These are phyloP conservation scores for Oryzias woworae DNA, from an alignment of 2,113 vertebrate species.

Conservation along the genomic window DNA sequence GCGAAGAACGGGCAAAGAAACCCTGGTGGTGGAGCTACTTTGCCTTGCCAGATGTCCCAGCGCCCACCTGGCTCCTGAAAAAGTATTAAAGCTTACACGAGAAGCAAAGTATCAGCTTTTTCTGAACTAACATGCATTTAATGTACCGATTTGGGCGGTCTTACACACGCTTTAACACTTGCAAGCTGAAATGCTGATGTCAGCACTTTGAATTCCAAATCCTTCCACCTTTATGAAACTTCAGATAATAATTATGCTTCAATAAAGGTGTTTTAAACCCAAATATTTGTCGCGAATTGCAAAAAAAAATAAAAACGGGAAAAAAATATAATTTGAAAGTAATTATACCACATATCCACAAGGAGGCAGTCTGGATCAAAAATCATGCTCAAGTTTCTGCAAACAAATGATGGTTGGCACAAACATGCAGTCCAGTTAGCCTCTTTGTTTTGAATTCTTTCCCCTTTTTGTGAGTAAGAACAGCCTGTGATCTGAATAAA, in stretches of 20 bases:
- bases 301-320: slow-evolving; percentile 17
- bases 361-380: slow-evolving; percentile 43
- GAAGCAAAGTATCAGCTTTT: not conserved
- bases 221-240: not conserved
- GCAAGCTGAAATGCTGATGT: not conserved
- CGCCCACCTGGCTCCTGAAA: slow-evolving; percentile 90
- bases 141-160: not conserved
- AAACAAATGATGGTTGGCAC: not conserved
- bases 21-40: slow-evolving; percentile 98
- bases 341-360: slow-evolving; percentile 16
- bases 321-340: slow-evolving; percentile 8
- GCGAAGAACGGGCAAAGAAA: slow-evolving; percentile 74
- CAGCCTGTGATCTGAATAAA: no score
- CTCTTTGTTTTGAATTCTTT: not conserved
- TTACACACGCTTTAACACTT: slow-evolving; percentile 11
- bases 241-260: not conserved
- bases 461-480: not conserved
- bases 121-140: not conserved
- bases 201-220: slow-evolving; percentile 10
- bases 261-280: slow-evolving; percentile 1
- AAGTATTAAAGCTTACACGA: slow-evolving; percentile 58
- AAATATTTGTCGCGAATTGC: slow-evolving; percentile 29
- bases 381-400: not conserved
- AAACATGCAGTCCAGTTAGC: not conserved
- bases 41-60: slow-evolving; percentile 69